These are phyloP conservation scores for Sclerurus mexicanus DNA, from an alignment of 2,113 vertebrate genomes.

Conservation along the genomic window DNA sequence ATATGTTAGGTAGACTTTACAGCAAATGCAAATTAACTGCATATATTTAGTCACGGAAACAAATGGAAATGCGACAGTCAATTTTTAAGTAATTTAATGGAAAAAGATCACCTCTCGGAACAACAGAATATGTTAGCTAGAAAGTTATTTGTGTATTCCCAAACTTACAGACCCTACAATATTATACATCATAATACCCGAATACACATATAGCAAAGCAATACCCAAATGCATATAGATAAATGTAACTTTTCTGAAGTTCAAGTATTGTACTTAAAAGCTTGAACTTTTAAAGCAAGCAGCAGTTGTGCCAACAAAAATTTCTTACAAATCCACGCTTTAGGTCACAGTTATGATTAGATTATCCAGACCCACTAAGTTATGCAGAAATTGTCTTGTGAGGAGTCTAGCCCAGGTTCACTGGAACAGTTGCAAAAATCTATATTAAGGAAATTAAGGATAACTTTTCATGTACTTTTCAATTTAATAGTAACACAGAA, in stretches of 20 bases:
- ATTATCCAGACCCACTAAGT: not conserved
- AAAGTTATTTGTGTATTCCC: not conserved
- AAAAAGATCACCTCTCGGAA: not conserved
- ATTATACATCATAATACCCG: not conserved
- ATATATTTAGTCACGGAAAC: not conserved
- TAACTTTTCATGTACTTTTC: not conserved
- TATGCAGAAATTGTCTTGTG: not conserved
- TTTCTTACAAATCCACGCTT: not conserved
- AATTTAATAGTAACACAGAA: not conserved
- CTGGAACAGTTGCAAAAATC: not conserved
- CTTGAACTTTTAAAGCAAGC: not conserved
- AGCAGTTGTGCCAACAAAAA: not conserved
- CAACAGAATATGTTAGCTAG: not conserved
- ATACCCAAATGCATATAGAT: not conserved
- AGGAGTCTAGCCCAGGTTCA: not conserved
- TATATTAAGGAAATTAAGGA: not conserved
- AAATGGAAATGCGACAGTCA: not conserved
- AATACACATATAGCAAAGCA: not conserved
- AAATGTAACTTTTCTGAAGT: not conserved
- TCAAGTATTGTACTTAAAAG: not conserved
- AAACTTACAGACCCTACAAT: not conserved
- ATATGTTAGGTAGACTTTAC: not conserved
- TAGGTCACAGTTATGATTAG: not conserved
- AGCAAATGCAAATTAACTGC: not conserved
- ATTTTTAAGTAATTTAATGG: not conserved